These are phyloP conservation scores for Lysiphlebus fabarum DNA, from an alignment of 1,140 invertebrate species.

Conservation along the genomic window DNA sequence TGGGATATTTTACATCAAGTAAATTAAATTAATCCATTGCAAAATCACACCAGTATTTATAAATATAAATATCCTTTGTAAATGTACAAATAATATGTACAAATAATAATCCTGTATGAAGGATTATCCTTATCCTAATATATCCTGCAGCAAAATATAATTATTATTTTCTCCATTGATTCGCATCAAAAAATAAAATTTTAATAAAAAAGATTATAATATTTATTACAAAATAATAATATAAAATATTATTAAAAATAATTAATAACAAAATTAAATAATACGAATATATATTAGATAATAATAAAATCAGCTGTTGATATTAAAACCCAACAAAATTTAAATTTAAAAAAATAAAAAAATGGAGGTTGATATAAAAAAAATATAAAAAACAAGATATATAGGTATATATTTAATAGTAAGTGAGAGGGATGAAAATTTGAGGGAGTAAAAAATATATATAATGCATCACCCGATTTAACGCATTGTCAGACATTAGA, in stretches of 20 bases:
- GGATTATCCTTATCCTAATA: constrained; percentile 32
- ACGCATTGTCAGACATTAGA: constrained; percentile 13
- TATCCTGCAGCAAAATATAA: neutral
- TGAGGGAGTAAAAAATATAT: neutral
- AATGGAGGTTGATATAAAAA: neutral
- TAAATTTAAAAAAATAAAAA: too few relatives aligned
- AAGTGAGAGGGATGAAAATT: neutral
- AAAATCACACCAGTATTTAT: constrained; percentile 2
- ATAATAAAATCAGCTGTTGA: too few relatives aligned
- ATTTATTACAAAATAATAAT: too few relatives aligned
- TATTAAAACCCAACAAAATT: too few relatives aligned
- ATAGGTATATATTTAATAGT: neutral
- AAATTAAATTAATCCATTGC: constrained; percentile 9
- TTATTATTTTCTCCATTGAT: too few relatives aligned
- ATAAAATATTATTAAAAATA: too few relatives aligned
- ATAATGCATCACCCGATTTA: constrained; percentile 5
- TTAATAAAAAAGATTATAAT: too few relatives aligned
- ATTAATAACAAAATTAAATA: too few relatives aligned
- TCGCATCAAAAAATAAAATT: too few relatives aligned
- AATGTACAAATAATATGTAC: constrained; percentile 1
- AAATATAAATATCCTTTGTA: constrained; percentile 12
- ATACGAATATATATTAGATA: too few relatives aligned
- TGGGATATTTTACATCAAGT: constrained; percentile 7
- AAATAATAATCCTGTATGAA: constrained; percentile 25
- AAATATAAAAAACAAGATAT: neutral